Percentiles rank a stretch among this genome's conserved stretches.
Evolutionary conservation across 2,113 vertebrate species (phyloP).

Genomic region (Otis tarda): DNA sequence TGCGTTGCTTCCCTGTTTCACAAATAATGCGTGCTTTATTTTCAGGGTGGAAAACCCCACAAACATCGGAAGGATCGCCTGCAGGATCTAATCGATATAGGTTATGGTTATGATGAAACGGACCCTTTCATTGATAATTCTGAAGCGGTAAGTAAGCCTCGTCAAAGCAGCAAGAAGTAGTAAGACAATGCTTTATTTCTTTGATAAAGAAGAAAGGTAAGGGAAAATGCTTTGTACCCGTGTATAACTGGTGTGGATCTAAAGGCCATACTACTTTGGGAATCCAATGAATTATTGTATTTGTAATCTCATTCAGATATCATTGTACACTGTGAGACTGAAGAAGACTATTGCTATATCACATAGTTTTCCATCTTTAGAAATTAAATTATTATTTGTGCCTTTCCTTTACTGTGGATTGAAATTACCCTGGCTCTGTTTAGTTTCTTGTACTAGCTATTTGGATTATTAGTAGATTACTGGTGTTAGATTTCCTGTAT

Average conservation of each 20-base stretch:
- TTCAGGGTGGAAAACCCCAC: slow-evolving; percentile 82
- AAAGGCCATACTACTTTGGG: not conserved
- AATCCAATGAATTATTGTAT: not conserved
- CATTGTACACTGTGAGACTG: not conserved
- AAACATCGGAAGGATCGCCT: slow-evolving; percentile 94
- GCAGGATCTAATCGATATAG: slow-evolving; percentile 98
- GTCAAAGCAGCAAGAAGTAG: not conserved
- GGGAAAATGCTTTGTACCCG: not conserved
- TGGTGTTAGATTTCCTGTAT: not conserved
- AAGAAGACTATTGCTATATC: not conserved
- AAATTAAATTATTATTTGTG: not conserved
- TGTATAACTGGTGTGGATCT: not conserved
- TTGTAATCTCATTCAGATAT: not conserved
- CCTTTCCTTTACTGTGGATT: not conserved
- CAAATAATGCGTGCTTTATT: slow-evolving; percentile 15
- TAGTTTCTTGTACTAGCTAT: not conserved
- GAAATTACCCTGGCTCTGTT: not conserved
- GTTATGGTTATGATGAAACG: slow-evolving; percentile 95
- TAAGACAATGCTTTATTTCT: not conserved
- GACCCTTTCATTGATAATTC: slow-evolving; percentile 99
- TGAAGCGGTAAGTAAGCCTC: slow-evolving; percentile 90
- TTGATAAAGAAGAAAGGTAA: not conserved
- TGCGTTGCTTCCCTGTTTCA: not conserved
- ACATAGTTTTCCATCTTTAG: not conserved
- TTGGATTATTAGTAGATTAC: not conserved